Conservation (phyloP, 2,797 vertebrate genomes). For the Acrossocheilus fasciatus region DNA sequence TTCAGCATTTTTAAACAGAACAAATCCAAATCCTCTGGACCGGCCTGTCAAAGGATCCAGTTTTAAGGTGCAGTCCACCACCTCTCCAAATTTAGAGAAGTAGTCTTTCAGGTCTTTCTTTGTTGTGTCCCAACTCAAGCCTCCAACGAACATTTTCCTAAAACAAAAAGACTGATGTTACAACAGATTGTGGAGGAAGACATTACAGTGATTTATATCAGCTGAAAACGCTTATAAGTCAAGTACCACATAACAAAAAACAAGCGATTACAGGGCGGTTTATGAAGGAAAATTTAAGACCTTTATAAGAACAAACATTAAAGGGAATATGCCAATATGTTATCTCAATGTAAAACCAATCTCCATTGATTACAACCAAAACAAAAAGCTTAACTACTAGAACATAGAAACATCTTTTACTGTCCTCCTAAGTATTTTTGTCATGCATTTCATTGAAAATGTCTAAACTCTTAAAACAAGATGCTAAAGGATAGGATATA, state of each 20-base stretch:
- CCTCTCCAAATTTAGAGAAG: slow-evolving; percentile 91
- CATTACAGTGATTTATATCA: neutral
- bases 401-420: too few relatives aligned
- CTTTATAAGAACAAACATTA: neutral
- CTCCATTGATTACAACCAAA: too few relatives aligned
- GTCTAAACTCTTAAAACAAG: too few relatives aligned
- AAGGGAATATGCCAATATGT: neutral
- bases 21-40: slow-evolving; percentile 90
- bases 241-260: neutral
- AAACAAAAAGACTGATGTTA: slow-evolving; percentile 54
- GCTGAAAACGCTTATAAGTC: neutral
- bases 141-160: slow-evolving; percentile 94
- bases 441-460: too few relatives aligned
- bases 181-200: neutral
- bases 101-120: slow-evolving; percentile 95
- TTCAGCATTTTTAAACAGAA: slow-evolving; percentile 89
- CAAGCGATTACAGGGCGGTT: neutral
- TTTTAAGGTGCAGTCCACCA: slow-evolving; percentile 91
- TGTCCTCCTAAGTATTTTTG: too few relatives aligned
- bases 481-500: neutral
- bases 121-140: slow-evolving; percentile 92
- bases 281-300: neutral
- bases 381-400: too few relatives aligned
- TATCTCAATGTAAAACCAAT: neutral
- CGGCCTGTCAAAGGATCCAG: slow-evolving; percentile 90